phyloP scores from a whole-genome alignment of 2,797 vertebrate species.

The Lepus townsendii region DNA sequence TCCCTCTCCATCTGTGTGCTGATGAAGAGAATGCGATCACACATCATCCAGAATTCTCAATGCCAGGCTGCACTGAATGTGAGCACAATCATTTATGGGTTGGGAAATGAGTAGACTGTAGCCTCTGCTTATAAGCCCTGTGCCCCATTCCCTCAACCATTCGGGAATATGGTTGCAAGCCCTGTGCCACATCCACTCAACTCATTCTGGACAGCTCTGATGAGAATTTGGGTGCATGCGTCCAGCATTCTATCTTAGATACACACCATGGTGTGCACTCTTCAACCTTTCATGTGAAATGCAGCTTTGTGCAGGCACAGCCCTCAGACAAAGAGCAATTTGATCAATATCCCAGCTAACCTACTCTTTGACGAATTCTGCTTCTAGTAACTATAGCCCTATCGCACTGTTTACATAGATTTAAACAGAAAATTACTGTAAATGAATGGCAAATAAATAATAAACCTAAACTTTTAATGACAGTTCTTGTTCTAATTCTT shows the following conservation, averaged over 20 bases:
- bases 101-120: not conserved
- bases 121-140: rapidly evolving
- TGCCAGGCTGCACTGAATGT: not conserved
- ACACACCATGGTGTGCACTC: not conserved
- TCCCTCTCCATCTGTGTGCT: not conserved
- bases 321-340: not conserved
- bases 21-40: not conserved
- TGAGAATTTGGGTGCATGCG: not conserved
- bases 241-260: not conserved
- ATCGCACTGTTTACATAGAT: not conserved
- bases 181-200: not conserved
- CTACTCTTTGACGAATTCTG: not conserved
- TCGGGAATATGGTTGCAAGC: too few relatives aligned
- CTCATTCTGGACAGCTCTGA: not conserved
- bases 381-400: not conserved
- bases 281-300: not conserved
- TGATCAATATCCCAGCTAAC: not conserved
- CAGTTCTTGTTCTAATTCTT: not conserved
- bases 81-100: not conserved
- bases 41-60: not conserved
- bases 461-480: not conserved
- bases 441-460: not conserved
- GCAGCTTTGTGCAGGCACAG: not conserved
- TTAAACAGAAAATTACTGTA: not conserved
- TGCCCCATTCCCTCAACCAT: not conserved